Conservation (phyloP, 2,113 vertebrate species). For the Lophotis ruficrista region DNA sequence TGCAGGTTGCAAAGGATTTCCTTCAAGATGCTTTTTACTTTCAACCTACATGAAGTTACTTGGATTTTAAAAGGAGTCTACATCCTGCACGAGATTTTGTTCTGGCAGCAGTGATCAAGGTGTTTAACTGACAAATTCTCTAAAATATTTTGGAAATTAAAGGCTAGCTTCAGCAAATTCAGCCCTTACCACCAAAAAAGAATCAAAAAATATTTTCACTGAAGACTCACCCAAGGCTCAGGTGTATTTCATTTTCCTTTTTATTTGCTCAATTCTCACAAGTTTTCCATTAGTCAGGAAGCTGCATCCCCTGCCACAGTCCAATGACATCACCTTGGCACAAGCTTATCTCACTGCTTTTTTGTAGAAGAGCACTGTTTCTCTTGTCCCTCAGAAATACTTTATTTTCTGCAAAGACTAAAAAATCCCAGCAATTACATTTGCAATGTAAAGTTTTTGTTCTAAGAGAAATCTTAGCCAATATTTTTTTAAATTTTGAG, state of each 20-base stretch:
- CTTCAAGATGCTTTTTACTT: slow-evolving; percentile 3
- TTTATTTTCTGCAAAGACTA: not conserved
- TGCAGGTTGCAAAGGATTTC: slow-evolving; percentile 2
- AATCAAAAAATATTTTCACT: slow-evolving; percentile 20
- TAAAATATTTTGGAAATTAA: not conserved
- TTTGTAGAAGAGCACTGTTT: not conserved
- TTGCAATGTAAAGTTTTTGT: not conserved
- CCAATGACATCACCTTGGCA: not conserved
- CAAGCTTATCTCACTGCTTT: not conserved
- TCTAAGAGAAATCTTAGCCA: not conserved
- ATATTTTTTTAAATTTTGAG: not conserved
- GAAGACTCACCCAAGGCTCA: not conserved
- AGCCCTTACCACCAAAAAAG: not conserved
- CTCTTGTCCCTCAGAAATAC: not conserved
- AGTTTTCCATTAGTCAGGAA: not conserved
- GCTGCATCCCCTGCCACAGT: not conserved
- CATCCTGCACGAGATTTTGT: not conserved
- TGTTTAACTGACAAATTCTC: not conserved
- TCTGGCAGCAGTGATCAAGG: not conserved
- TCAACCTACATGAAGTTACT: not conserved
- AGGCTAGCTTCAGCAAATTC: not conserved
- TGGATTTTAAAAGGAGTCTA: not conserved
- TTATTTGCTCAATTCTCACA: not conserved
- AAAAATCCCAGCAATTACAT: not conserved
- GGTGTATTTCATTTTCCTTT: not conserved